Base-by-base conservation (phyloP, 1,140 invertebrate genomes). In the Brachionus rotundiformis region DNA sequence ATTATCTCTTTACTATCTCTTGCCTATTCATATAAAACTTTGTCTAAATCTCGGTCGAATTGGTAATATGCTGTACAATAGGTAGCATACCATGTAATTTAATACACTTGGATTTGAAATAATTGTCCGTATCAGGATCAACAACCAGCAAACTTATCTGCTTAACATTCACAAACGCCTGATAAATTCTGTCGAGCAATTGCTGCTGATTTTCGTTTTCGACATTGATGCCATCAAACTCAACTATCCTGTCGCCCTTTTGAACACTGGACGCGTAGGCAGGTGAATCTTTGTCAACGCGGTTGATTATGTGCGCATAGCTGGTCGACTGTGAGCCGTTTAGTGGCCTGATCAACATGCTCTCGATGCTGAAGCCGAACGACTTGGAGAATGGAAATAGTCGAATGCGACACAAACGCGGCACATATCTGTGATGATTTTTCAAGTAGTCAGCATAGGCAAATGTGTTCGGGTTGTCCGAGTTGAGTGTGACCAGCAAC, bases 151-250 rank as follows among this genome's bases (percentile, higher is more conserved):
- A 89, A 84, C 92, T 92, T 0, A 95, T 96, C 86, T 95, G 93
- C 80, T 93, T 91, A 1, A 92, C 89, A 82, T 94, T 91, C 19
- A 92, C 91, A 79, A 79, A 79, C 11, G 76, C 44, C n/a, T 79
- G 76, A 89, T 98, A 98, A 39, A 89, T 86, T 44, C 87, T 82
- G 27, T 83, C 82, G 10, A 88, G 86, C 49, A 90, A 90, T 87
- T 96, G 94, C 86, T 95, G 94, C 88, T 98, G 95, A 73, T 94
- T 95, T 89, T 98, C 95, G 84, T 93, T 93, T 6, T 92, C 90
- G 85, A 98, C 96, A 87, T 94, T 89, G 47, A 85, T 82, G 1
- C 88, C 89, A 84, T 90, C 90, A 2, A 90, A 89, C 83, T 90
- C 90, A 75, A 98, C 90, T 85, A 98, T 98, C 47, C 94, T 91